These are phyloP conservation scores for Mormyrus lacerda DNA, from an alignment of 2,113 vertebrate genomes.

Conservation along the genomic window DNA sequence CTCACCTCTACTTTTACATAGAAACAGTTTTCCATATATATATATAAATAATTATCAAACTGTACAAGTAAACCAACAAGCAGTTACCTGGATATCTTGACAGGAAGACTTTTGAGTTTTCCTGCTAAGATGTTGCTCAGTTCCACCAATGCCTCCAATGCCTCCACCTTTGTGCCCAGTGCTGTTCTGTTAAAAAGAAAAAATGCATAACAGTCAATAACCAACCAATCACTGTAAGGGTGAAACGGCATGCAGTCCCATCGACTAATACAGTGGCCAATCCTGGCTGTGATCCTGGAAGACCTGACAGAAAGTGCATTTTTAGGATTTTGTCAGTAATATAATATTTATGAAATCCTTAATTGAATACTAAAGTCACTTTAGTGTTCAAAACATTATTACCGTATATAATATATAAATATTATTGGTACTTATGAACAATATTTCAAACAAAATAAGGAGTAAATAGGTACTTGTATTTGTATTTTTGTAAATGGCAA, in stretches of 20 bases:
- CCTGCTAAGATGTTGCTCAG: conserved; percentile 23
- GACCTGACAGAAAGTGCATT: background rate
- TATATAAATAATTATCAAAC: background rate
- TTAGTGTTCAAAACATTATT: background rate
- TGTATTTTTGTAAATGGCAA: background rate
- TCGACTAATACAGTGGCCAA: background rate
- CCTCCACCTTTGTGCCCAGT: conserved; percentile 31
- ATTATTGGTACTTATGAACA: background rate
- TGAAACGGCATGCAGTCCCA: background rate
- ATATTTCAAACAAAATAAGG: background rate
- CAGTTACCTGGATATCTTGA: conserved; percentile 47
- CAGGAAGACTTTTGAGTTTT: conserved; percentile 32
- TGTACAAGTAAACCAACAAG: background rate
- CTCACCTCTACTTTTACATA: background rate
- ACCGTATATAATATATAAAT: background rate
- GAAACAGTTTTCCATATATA: background rate
- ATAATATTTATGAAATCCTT: background rate
- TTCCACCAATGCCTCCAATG: conserved; percentile 20
- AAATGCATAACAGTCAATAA: conserved; percentile 19
- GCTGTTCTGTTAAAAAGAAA: conserved; percentile 40
- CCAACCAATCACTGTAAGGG: background rate
- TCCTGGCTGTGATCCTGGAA: background rate
- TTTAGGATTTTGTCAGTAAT: background rate
- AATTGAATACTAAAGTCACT: background rate
- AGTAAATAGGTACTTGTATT: background rate